These are phyloP conservation scores for Pollenia labialis DNA, from an alignment of 2,888 invertebrate genomes.

Conservation along the genomic window DNA sequence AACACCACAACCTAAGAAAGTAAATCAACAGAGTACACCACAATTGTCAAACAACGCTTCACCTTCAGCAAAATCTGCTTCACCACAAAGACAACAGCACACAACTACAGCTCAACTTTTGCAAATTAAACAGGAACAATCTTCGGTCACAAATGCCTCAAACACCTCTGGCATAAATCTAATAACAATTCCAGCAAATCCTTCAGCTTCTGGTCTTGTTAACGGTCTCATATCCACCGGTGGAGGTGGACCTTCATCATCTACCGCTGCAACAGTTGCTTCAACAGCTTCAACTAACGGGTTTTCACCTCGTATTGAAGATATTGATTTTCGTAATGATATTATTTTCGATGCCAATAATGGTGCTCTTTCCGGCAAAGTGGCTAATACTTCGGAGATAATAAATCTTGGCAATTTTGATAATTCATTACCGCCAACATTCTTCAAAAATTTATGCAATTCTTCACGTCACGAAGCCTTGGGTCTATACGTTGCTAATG, in stretches of 20 bases:
- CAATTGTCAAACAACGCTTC: constrained; percentile 52
- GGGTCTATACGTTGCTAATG: constrained; percentile 83
- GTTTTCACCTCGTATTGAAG: constrained; percentile 81
- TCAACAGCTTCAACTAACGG: constrained; percentile 81
- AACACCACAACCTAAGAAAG: constrained; percentile 63
- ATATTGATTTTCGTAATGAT: constrained; percentile 81
- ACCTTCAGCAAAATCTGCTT: constrained; percentile 72
- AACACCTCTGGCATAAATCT: constrained; percentile 80
- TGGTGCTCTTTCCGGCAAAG: constrained; percentile 62
- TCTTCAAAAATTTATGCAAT: constrained; percentile 83
- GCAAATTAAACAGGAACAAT: constrained; percentile 79
- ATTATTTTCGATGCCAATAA: constrained; percentile 80
- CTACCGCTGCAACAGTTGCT: constrained; percentile 79
- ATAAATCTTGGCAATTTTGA: constrained; percentile 82
- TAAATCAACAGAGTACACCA: constrained; percentile 55
- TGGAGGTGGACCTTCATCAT: constrained; percentile 72
- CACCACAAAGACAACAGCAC: constrained; percentile 73
- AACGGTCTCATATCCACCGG: constrained; percentile 73
- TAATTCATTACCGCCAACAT: constrained; percentile 82
- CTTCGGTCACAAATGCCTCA: constrained; percentile 55
- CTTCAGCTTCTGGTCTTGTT: constrained; percentile 71
- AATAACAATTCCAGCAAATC: constrained; percentile 80
- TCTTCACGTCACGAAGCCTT: constrained; percentile 82
- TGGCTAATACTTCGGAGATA: constrained; percentile 75
- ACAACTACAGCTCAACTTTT: constrained; percentile 77